Conservation (phyloP, 92 coral and sea anemone genomes). For the Actinostola sp. region DNA sequence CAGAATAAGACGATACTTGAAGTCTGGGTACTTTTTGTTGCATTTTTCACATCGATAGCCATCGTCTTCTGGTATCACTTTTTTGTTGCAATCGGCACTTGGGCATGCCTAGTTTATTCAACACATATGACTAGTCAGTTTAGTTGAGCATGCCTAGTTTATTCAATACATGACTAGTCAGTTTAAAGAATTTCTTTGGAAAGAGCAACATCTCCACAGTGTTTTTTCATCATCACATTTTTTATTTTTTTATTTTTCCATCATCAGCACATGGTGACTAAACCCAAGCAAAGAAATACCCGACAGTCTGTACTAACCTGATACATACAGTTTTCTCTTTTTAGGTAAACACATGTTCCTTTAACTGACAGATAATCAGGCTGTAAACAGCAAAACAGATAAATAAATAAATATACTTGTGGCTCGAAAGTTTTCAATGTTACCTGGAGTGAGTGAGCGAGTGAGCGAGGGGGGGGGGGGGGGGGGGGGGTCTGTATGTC, state of each 20-base stretch:
- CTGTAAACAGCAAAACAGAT: slow-evolving; percentile 26
- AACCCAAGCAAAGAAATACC: background rate
- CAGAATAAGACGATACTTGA: slow-evolving; percentile 85
- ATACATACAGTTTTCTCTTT: slow-evolving; percentile 91
- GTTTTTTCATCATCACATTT: no score
- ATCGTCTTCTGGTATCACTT: slow-evolving; percentile 86
- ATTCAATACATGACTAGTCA: no score
- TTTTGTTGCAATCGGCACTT: slow-evolving; percentile 86
- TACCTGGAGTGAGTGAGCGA: no score
- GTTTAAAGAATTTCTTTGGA: no score
- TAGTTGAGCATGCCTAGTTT: no score
- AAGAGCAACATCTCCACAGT: no score
- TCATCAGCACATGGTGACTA: no score
- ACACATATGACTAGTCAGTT: no score
- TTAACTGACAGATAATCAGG: slow-evolving; percentile 78
- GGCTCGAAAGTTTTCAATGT: no score
- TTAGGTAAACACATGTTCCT: slow-evolving; percentile 67
- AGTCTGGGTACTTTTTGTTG: slow-evolving; percentile 76
- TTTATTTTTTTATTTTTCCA: no score
- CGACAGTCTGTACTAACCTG: slow-evolving; percentile 56
- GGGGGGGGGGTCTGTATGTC: no score
- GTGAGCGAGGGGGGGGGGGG: no score
- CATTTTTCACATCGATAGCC: slow-evolving; percentile 93
- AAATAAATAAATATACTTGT: background rate
- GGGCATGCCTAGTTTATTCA: slow-evolving; percentile 82